Conservation (phyloP, 2,888 invertebrate species). For the Malthinus seriepunctatus region DNA sequence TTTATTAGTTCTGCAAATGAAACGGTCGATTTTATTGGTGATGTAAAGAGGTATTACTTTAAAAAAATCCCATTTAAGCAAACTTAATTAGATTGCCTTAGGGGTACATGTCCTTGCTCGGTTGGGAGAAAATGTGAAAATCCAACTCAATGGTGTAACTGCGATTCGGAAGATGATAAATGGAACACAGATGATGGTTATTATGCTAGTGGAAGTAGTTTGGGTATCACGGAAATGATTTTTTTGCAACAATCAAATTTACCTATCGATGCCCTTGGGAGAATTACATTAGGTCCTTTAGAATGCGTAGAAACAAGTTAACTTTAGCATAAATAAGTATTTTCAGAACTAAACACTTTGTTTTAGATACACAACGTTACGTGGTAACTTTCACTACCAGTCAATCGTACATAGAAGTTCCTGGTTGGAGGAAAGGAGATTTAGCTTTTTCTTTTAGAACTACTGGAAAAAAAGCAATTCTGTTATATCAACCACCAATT, state of each 20-base stretch:
- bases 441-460: slow-evolving; percentile 92
- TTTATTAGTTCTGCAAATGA: slow-evolving; percentile 81
- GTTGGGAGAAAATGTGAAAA: slow-evolving; percentile 82
- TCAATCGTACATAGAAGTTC: slow-evolving; percentile 90
- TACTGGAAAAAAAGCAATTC: slow-evolving; percentile 85
- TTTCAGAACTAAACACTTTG: background rate
- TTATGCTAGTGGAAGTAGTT: slow-evolving; percentile 75
- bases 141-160: slow-evolving; percentile 84
- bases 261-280: slow-evolving; percentile 80
- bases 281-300: slow-evolving; percentile 87
- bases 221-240: slow-evolving; percentile 90
- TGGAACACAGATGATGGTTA: slow-evolving; percentile 90
- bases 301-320: slow-evolving; percentile 95
- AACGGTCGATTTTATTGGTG: slow-evolving; percentile 79
- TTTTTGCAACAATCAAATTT: slow-evolving; percentile 85
- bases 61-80: slow-evolving; percentile 11
- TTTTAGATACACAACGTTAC: slow-evolving; percentile 84
- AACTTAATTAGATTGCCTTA: slow-evolving; percentile 44
- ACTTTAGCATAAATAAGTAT: slow-evolving; percentile 48
- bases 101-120: slow-evolving; percentile 75
- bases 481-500: slow-evolving; percentile 89
- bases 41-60: slow-evolving; percentile 70
- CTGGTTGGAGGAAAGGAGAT: slow-evolving; percentile 91
- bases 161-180: slow-evolving; percentile 84
- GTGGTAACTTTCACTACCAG: slow-evolving; percentile 93